Evolutionary conservation across 2,113 vertebrate genomes (phyloP), one percentile per base, ranked within the genome.

Genomic region (Acanthochromis polyacanthus): DNA sequence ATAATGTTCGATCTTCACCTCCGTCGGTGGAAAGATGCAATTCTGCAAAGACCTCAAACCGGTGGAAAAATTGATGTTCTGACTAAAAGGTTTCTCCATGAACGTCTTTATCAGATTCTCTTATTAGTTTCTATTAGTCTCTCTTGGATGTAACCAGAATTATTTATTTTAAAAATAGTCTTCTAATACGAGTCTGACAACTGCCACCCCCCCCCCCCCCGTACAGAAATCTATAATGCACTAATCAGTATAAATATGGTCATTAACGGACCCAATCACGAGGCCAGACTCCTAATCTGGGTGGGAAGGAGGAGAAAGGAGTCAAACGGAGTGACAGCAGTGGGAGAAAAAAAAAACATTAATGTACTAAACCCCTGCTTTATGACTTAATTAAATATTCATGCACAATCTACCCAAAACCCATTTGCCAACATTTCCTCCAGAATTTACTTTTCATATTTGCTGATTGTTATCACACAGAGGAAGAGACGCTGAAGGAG

Each of bases 331-430:
- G 71, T 85, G 86, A 87, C 76, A 86, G 79, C 72, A 60, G 55
- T 58, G 77, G 25, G 81, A 79, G 9, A 82, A 79, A 91, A 82
- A 79, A 91, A 88, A 91, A 75, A 68, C 60, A 91, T 91, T 92
- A 80, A 90, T 93, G 80, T 83, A 90, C 85, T 92, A 93, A 93
- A 93, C 73, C 89, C 84, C 80, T 87, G 67, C 84, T 90, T 91
- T 93, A 93, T 92, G 72, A 92, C 83, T 67, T 86, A 92, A 94
- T 94, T 91, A 95, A 95, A 94, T 94, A 95, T 95, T 95, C 88
- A 95, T 94, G 89, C 89, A 87, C 79, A 92, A 87, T 92, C 88
- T 85, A 88, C 74, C 93, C 83, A 85, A 92, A 94, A 90, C 82
- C 85, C 88, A 93, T 94, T 93, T 93, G 85, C 79, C 88, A 94